A percentile compares a stretch with the other conserved stretches of the same genome.
Conservation (phyloP, 2,113 vertebrate genomes). For the Vombatus ursinus region DNA sequence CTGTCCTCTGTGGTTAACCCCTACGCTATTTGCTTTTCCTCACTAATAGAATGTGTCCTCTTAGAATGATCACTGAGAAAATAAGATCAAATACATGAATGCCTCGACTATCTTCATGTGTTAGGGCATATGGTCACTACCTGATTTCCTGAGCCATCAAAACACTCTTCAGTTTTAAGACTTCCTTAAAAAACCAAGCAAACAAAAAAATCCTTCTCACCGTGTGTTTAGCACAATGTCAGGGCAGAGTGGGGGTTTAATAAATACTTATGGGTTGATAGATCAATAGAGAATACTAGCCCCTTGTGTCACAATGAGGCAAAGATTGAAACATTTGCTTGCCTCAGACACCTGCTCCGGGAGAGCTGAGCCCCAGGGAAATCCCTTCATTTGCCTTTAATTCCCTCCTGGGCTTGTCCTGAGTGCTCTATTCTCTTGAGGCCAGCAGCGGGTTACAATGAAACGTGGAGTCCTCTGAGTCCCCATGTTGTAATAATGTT, state of each 20-base stretch:
- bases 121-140: neutral
- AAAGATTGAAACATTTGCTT: conserved; percentile 49
- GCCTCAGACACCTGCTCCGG: conserved; percentile 40
- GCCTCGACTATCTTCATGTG: neutral
- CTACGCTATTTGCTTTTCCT: neutral
- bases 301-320: neutral
- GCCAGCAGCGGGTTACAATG: conserved; percentile 44
- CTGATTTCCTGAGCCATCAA: neutral
- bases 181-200: neutral
- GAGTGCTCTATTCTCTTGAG: conserved; percentile 55
- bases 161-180: neutral
- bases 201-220: neutral
- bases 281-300: neutral
- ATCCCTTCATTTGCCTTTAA: conserved; percentile 41
- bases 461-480: conserved; percentile 62
- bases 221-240: neutral
- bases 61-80: conserved; percentile 43
- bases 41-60: conserved; percentile 37
- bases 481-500: conserved; percentile 50
- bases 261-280: neutral
- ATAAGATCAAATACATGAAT: neutral
- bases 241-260: neutral
- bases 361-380: conserved; percentile 51
- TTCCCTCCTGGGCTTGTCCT: neutral
- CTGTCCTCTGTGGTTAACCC: neutral